Base-by-base conservation (phyloP, 2,888 invertebrate species). In the Gonocerus acuteangulatus region DNA sequence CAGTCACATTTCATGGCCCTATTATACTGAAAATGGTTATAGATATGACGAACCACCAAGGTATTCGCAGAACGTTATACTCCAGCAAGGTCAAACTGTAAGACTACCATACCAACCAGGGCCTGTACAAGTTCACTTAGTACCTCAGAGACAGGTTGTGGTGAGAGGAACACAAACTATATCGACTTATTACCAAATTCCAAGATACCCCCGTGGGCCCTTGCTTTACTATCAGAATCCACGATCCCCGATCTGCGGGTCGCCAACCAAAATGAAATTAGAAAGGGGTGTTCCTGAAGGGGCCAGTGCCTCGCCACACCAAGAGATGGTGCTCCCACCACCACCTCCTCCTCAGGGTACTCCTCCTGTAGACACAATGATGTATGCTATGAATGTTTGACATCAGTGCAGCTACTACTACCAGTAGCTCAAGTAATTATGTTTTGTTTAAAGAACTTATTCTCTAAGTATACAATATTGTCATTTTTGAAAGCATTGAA, bases 381-480 rank as follows among this genome's bases (percentile, higher is more conserved):
- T 67, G 73, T 89, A 89, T 72, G 87, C 89, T 47, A 89, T 89
- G 89, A 89, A 89, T 72, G 89, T 89, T 76, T 89, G 86, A 88
- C 70, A 69, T 59, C 62, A 65, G 56, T 65, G 63, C 27, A 62
- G 62, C 64, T 64, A 64, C 64, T 64, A 62, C 60, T 64, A 64
- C 49, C 64, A 64, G 64, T 64, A 64, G 62, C 63, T 54, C 11
- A 52, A 47, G n/a, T 48, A 60, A 22, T 48, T 52, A 49, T 52
- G 45, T 49, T 48, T 58, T 22, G 48, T 27, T 56, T 18, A 27
- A 42, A 15, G 34, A 48, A 58, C 48, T 56, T 44, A 19, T 44
- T 36, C 34, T 23, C 23, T 44, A 44, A 18, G 44, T 6, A 7
- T 44, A 44, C 3, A 44, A 44, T 16, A 44, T 16, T 44, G 44